These are phyloP conservation scores for Ceyx cyanopectus DNA, from an alignment of 2,113 vertebrate genomes.

Conservation along the genomic window DNA sequence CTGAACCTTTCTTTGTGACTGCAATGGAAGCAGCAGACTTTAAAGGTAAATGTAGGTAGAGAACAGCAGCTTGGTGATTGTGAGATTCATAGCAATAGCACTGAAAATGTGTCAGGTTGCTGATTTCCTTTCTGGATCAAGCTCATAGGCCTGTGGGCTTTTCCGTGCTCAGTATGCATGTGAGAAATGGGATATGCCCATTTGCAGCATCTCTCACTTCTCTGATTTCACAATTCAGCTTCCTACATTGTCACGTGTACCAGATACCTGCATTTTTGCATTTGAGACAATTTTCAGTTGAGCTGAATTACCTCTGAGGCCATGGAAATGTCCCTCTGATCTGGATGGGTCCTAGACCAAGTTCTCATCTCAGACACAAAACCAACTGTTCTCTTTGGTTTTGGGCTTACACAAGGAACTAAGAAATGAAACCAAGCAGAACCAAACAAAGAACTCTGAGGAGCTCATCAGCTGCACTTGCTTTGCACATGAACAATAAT, in stretches of 20 bases:
- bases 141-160: not conserved
- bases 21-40: constrained; percentile 17
- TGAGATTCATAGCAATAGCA: not conserved
- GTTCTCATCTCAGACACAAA: not conserved
- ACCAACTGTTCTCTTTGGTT: not conserved
- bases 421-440: constrained; percentile 15
- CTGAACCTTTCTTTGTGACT: not conserved
- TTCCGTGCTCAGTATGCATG: not conserved
- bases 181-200: not conserved
- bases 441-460: constrained; percentile 8
- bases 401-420: not conserved
- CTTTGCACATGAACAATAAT: constrained; percentile 50
- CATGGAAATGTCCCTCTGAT: not conserved
- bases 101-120: not conserved
- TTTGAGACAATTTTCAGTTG: constrained; percentile 23
- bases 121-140: not conserved
- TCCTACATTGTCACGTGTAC: not conserved
- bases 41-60: not conserved
- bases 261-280: not conserved
- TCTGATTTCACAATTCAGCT: not conserved
- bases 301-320: not conserved
- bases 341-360: not conserved
- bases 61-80: not conserved
- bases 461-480: constrained; percentile 43
- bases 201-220: not conserved